Conservation (phyloP, 2,797 vertebrate genomes). For the Urosaurus nigricauda region DNA sequence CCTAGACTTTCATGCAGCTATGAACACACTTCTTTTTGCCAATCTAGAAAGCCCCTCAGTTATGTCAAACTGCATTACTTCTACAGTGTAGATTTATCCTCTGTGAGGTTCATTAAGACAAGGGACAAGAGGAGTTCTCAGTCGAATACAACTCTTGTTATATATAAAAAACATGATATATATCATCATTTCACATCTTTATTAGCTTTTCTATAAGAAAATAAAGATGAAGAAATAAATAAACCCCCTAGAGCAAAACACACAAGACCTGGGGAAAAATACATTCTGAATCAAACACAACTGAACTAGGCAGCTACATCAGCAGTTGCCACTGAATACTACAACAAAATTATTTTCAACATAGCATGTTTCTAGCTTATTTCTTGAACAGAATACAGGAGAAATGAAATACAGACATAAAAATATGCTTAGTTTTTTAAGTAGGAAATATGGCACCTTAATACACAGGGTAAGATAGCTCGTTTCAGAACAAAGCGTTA, state of each 20-base stretch:
- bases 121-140: neutral
- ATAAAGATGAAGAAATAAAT: conserved; percentile 18
- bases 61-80: too few relatives aligned
- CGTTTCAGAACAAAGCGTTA: conserved; percentile 55
- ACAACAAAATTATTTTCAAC: conserved; percentile 50
- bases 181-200: conserved; percentile 42
- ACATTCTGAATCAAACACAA: conserved; percentile 41
- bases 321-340: conserved; percentile 48
- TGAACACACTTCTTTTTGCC: too few relatives aligned
- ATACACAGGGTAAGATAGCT: conserved; percentile 32
- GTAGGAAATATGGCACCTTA: conserved; percentile 46
- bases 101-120: neutral
- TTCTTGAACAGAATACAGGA: conserved; percentile 47
- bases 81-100: too few relatives aligned
- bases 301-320: conserved; percentile 35
- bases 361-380: conserved; percentile 49
- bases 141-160: conserved; percentile 26
- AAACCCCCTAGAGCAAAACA: conserved; percentile 18
- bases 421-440: conserved; percentile 25
- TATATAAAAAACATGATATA: conserved; percentile 18
- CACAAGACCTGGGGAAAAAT: conserved; percentile 30
- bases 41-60: too few relatives aligned
- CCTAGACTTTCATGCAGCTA: too few relatives aligned
- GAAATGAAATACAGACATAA: conserved; percentile 47
- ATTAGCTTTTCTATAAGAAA: conserved; percentile 42